Evolutionary conservation across 2,888 invertebrate genomes (phyloP).

Genomic region (Dryobotodes eremita): DNA sequence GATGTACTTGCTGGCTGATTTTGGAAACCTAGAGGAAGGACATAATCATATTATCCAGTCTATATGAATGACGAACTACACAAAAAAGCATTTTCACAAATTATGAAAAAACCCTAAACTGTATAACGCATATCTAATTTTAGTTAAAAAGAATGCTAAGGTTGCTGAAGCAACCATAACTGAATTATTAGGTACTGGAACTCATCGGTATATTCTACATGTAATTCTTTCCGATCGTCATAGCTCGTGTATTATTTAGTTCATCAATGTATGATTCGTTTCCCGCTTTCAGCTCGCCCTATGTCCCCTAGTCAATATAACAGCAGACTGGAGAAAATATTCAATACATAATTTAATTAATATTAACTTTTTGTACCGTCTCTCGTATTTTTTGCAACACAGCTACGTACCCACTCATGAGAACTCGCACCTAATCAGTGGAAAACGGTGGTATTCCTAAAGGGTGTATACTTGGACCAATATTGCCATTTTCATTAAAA

Average conservation of each 20-base stretch:
- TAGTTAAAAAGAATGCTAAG: background rate
- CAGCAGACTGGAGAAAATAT: conserved; percentile 68
- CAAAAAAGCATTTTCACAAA: background rate
- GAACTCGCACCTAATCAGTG: conserved; percentile 36
- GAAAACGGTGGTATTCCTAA: conserved; percentile 15
- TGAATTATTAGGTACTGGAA: background rate
- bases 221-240: background rate
- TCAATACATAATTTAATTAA: conserved; percentile 73
- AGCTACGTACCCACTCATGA: conserved; percentile 39
- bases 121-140: background rate
- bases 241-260: background rate
- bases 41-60: background rate
- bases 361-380: conserved; percentile 61
- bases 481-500: background rate
- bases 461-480: conserved; percentile 26
- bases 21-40: background rate
- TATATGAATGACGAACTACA: background rate
- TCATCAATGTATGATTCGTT: background rate
- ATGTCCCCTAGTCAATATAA: conserved; percentile 47
- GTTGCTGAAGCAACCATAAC: background rate
- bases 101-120: background rate
- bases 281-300: conserved; percentile 50
- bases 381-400: conserved; percentile 44
- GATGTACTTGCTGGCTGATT: background rate
- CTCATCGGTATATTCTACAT: background rate